Base-by-base conservation (phyloP, 2,113 vertebrate genomes). In the Brachyistius frenatus region DNA sequence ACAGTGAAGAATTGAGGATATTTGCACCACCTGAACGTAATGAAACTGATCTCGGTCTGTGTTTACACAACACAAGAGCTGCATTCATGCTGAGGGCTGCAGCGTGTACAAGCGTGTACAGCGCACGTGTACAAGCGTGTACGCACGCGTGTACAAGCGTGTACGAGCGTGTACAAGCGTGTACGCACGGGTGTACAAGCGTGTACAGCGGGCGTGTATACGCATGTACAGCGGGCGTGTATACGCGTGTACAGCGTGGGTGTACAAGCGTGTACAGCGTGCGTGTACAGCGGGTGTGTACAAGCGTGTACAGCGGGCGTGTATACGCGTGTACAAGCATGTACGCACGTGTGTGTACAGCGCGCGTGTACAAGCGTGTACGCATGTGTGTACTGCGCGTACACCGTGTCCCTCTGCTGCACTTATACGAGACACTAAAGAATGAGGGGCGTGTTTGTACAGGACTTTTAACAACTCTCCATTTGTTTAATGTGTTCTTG, bases 61-160 rank as follows among this genome's bases (percentile, higher is more conserved):
- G 73, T 88, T 89, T 83, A 83, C 74, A 75, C 57, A 82, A 83
- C 64, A 80, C 58, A 78, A 55, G 62, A 56, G 68, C 73, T 70
- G 63, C 73, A 67, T 78, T 90, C 72, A 63, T 65, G 23, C 78
- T 35, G 64, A 73, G 47, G 83, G 64, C 78, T 64, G 66, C 73
- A 64, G 49, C 72, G 55, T 57, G 55, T 5, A 44, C 67, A 33
- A 23, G n/a, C 14, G 15, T 57, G 53, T 52, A 41, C 72, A n/a
- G 35, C 62, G 53, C 23, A 23, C 23, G 23, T 23, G 23, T 23
- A 23, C 23, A 23, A 23, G 23, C 23, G 23, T 23, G 23, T 23
- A 23, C 23, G 23, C 1, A 23, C 23, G 23, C 23, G 23, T 23
- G 23, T 23, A 23, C 23, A 23, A 23, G 23, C 23, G 23, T 23